Evolutionary conservation across 2,888 invertebrate genomes (phyloP).

Genomic region (Drosophila macrothrix): DNA sequence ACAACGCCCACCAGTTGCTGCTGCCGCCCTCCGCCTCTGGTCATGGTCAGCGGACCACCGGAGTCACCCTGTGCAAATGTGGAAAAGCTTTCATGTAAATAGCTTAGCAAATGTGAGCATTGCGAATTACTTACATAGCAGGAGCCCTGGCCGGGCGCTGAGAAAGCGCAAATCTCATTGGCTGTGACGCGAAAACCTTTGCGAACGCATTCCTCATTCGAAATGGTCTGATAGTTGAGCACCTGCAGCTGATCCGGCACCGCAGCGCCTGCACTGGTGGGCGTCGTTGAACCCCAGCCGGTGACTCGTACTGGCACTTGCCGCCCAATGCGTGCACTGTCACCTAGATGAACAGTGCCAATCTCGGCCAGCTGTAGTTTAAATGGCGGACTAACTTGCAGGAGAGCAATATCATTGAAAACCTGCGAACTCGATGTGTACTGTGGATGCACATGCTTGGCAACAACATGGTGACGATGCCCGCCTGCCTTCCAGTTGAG

Average conservation of each 20-base stretch:
- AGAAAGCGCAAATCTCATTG: constrained; percentile 83
- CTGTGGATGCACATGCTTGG: constrained; percentile 77
- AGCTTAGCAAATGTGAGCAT: neutral
- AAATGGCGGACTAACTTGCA: constrained; percentile 79
- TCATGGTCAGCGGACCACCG: constrained; percentile 83
- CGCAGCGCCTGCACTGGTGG: constrained; percentile 55
- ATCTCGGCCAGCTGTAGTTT: constrained; percentile 64
- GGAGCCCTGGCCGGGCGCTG: constrained; percentile 77
- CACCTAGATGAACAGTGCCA: constrained; percentile 64
- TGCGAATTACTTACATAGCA: constrained; percentile 79
- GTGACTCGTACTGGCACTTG: constrained; percentile 77
- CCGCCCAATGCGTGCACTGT: constrained; percentile 65
- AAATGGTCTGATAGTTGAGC: constrained; percentile 81
- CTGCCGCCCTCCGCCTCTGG: constrained; percentile 39
- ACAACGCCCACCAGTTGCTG: constrained; percentile 82
- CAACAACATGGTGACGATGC: constrained; percentile 67
- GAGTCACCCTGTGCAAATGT: constrained; percentile 82
- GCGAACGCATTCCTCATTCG: constrained; percentile 81
- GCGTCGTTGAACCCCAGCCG: constrained; percentile 83
- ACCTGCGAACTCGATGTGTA: constrained; percentile 66
- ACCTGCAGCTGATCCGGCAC: constrained; percentile 82
- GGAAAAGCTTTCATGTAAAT: neutral
- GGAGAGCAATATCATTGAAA: constrained; percentile 82
- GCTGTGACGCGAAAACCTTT: constrained; percentile 80
- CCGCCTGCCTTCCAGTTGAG: constrained; percentile 76